Base-by-base conservation (phyloP, 1,140 invertebrate species). In the Eueides isabella region DNA sequence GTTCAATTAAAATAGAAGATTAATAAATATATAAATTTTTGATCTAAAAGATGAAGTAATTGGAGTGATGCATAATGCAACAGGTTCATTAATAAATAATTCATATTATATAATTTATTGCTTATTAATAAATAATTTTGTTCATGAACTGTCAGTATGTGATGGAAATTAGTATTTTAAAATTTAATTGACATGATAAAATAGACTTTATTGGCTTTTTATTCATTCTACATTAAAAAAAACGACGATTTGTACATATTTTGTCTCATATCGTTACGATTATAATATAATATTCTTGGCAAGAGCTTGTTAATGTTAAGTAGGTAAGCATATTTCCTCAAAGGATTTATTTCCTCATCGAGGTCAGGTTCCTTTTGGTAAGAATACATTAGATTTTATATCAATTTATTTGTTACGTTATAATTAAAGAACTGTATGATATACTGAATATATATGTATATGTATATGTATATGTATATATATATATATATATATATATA, bases 11-110 rank as follows among this genome's bases (percentile, higher is more conserved):
- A 69, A 35, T 35, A 33, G 31, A 69, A 61, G 19, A 69, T 69
- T 69, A 30, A 16, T 35, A 55, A 55, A 55, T 44, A 44, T 55
- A 26, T 23, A 55, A 26, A 55, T 26, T 7, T 55, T n/a, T 33
- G 41, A 61, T 31, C 29, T 69, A 69, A 41, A 69, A 69, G 44
- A 69, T 61, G 67, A 61, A 31, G 23, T 55, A 26, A 33, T 69
- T 33, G 31, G 23, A 35, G 33, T 41, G 67, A 26, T 35, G 26
- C 30, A 61, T 61, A 35, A 61, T 61, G 48, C 44, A 67, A 26
- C 41, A 11, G 48, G 26, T 55, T 26, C 48, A 26, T 55, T 4
- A 61, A n/a, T 31, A 35, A 69, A 61, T 30, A 26, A 55, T 55
- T 55, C 48, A 55, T 55, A 26, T 55, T 9, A 55, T 26, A 9